A percentile compares a stretch with the other conserved stretches of the same genome.
These are phyloP conservation scores for Scrobipalpa costella DNA, from an alignment of 2,888 invertebrate genomes.

Conservation along the genomic window DNA sequence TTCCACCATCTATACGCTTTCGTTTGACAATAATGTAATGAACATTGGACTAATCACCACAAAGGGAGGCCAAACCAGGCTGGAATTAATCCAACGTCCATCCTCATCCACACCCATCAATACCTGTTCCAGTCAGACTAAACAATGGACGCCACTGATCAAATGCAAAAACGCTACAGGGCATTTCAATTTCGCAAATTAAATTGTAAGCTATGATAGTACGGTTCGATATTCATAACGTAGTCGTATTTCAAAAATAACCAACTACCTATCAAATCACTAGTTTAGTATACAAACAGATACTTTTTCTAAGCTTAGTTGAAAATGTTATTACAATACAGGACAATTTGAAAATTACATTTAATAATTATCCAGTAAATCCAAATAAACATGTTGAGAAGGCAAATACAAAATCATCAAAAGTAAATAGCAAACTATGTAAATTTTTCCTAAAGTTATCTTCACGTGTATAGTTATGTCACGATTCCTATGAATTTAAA, in stretches of 20 bases:
- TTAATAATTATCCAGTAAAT: no score
- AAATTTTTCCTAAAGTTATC: no score
- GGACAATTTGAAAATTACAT: no score
- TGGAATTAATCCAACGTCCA: neutral
- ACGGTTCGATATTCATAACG: neutral
- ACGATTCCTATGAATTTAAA: no score
- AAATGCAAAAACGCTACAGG: constrained; percentile 10
- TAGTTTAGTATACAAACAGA: neutral
- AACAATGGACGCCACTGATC: neutral
- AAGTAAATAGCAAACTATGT: no score
- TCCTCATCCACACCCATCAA: no score
- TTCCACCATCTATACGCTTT: constrained; percentile 8
- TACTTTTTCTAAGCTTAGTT: no score
- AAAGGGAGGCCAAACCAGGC: constrained; percentile 1
- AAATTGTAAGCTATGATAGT: neutral
- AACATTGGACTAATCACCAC: constrained; percentile 18
- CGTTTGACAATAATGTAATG: constrained; percentile 22
- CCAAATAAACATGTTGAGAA: no score
- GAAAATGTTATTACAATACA: no score
- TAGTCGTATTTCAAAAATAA: neutral
- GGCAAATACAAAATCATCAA: no score
- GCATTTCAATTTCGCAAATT: constrained; percentile 10
- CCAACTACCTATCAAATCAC: neutral
- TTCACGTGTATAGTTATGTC: no score
- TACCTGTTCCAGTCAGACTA: neutral